Conservation (phyloP, 2,797 vertebrate species). For the Smutsia gigantea region DNA sequence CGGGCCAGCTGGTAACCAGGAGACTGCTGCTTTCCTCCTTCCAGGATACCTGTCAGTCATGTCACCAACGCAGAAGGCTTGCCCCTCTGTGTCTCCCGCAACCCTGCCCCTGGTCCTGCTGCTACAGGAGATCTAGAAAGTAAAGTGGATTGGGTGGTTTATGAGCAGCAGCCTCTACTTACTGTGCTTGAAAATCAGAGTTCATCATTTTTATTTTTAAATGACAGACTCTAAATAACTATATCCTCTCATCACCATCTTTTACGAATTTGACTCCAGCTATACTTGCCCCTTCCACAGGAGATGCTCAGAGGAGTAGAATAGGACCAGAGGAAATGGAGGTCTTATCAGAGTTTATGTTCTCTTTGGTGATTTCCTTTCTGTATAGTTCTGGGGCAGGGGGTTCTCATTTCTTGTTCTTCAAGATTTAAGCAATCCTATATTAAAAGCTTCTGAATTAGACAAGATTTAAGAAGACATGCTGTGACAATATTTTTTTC, state of each 20-base stretch:
- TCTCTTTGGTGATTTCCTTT: background rate
- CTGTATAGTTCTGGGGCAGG: background rate
- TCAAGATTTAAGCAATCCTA: background rate
- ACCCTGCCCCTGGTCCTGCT: background rate
- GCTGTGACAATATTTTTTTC: background rate
- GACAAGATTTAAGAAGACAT: constrained; percentile 48
- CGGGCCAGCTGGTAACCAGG: background rate
- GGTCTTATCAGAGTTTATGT: background rate
- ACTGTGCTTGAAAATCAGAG: background rate
- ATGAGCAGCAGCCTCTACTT: background rate
- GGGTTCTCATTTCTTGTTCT: background rate
- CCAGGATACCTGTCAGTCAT: background rate
- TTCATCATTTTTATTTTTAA: constrained; percentile 22
- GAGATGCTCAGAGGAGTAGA: background rate
- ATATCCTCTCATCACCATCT: background rate
- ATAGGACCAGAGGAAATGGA: background rate
- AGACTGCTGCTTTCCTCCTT: background rate
- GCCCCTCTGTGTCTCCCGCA: background rate
- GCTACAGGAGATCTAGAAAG: background rate
- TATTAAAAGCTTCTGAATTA: background rate
- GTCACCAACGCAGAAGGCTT: background rate
- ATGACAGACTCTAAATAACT: background rate
- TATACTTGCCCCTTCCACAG: background rate
- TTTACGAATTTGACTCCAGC: background rate
- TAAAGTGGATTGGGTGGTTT: background rate